These are phyloP conservation scores for Kobus ellipsiprymnus DNA, from an alignment of 2,113 vertebrate species.

Conservation along the genomic window DNA sequence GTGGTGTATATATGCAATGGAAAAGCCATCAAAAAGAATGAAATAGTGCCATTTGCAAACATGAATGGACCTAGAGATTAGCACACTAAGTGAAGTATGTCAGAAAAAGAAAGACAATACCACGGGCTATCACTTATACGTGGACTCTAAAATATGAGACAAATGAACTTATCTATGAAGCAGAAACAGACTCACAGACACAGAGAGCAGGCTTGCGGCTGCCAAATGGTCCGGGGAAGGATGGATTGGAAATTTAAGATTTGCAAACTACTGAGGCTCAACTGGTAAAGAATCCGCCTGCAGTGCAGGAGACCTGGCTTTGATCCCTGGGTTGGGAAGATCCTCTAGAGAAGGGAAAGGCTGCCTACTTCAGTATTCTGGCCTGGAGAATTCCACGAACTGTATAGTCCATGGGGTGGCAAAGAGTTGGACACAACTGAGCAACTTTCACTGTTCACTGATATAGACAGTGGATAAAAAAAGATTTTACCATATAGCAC, in stretches of 20 bases:
- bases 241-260: not conserved
- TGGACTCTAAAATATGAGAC: not conserved
- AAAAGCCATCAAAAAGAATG: not conserved
- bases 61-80: not conserved
- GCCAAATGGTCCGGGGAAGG: not conserved
- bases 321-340: not conserved
- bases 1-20: not conserved
- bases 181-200: not conserved
- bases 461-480: not conserved
- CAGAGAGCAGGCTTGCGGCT: not conserved
- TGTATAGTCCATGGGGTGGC: not conserved
- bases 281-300: not conserved
- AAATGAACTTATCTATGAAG: not conserved
- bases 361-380: not conserved
- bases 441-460: not conserved
- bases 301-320: not conserved
- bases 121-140: accelerated
- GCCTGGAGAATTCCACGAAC: not conserved
- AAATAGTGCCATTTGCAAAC: not conserved
- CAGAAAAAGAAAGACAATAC: not conserved
- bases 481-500: not conserved
- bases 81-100: not conserved
- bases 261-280: not conserved
- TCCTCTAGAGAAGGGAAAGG: not conserved
- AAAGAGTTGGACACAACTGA: not conserved